Evolutionary conservation across 2,113 vertebrate species (phyloP).

Genomic region (Engraulis encrasicolus): DNA sequence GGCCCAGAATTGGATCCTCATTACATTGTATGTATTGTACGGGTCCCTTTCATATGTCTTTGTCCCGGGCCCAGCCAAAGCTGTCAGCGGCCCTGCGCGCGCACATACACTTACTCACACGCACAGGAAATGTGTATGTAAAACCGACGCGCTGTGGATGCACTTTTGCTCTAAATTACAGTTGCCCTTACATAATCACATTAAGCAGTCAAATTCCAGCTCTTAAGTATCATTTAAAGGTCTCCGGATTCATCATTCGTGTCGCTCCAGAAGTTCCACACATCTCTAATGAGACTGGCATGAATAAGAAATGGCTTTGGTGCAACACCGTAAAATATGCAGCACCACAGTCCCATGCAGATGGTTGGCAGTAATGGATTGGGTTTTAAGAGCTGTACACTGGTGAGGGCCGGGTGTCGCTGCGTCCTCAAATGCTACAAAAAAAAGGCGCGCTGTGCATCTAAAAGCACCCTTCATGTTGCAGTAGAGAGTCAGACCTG

Average conservation of each 20-base stretch:
- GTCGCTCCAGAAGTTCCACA: slow-evolving; percentile 27
- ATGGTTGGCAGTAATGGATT: slow-evolving; percentile 29
- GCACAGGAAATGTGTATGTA: not conserved
- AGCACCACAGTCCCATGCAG: slow-evolving; percentile 16
- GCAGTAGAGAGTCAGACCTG: not conserved
- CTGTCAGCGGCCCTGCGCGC: too few species aligned
- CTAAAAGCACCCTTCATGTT: slow-evolving; percentile 2
- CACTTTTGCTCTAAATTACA: not conserved
- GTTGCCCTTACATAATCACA: slow-evolving; percentile 8
- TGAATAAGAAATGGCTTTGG: slow-evolving; percentile 42
- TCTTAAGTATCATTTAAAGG: slow-evolving; percentile 42
- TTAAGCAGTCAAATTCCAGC: not conserved
- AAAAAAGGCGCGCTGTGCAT: not conserved
- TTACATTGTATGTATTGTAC: not conserved
- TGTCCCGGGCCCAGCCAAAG: too few species aligned
- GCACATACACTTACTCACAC: not conserved
- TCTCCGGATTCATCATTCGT: slow-evolving; percentile 38
- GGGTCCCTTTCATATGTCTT: too few species aligned
- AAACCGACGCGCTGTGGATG: not conserved
- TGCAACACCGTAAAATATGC: slow-evolving; percentile 38
- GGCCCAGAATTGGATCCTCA: too few species aligned
- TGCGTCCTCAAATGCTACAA: slow-evolving; percentile 4
- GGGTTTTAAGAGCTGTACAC: slow-evolving; percentile 26
- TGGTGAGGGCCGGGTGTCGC: slow-evolving; percentile 8
- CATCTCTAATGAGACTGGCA: slow-evolving; percentile 36